Conservation (phyloP, 2,113 vertebrate species). For the Trachemys scripta region DNA sequence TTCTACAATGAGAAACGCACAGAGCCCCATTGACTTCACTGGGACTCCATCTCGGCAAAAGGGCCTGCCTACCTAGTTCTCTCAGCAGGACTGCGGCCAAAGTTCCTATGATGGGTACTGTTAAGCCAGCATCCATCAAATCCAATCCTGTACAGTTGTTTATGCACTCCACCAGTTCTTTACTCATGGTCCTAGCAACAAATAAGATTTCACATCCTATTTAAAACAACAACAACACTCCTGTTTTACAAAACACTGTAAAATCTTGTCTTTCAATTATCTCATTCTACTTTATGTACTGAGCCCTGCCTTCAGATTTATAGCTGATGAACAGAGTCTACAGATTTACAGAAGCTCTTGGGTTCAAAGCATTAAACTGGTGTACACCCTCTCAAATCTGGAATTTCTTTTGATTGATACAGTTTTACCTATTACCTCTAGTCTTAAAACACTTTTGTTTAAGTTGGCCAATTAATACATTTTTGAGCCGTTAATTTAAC, state of each 20-base stretch:
- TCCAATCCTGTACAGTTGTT: background rate
- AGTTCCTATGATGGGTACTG: background rate
- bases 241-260: background rate
- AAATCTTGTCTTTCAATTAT: background rate
- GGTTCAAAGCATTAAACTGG: background rate
- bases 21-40: background rate
- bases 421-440: background rate
- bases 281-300: background rate
- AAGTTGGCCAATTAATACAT: background rate
- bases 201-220: background rate
- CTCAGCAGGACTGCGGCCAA: background rate
- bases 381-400: background rate
- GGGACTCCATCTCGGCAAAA: background rate
- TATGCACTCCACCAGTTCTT: background rate
- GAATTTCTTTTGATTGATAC: background rate
- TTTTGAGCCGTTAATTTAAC: background rate
- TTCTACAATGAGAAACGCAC: background rate
- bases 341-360: accelerated
- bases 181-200: background rate
- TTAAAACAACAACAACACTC: background rate
- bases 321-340: background rate
- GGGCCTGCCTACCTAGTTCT: no score
- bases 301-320: background rate
- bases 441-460: background rate
- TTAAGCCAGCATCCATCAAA: background rate